Evolutionary conservation across 2,888 invertebrate genomes (phyloP).

Genomic region (Poecilus cupreus): DNA sequence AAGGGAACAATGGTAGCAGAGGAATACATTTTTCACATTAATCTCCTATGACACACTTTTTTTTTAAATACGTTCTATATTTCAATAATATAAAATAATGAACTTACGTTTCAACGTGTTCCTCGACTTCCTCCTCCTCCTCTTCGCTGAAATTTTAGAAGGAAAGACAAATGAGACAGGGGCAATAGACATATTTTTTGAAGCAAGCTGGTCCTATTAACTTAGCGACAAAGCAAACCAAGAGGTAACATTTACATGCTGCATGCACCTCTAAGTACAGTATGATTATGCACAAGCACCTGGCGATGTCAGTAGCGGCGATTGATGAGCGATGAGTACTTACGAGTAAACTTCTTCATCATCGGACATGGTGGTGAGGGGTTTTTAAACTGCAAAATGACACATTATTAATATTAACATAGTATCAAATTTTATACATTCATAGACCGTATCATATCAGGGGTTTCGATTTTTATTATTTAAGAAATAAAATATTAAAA

Average conservation of each 20-base stretch:
- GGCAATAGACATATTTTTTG: slow-evolving; percentile 16
- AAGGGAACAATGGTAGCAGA: too few relatives aligned
- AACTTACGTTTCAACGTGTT: slow-evolving; percentile 86
- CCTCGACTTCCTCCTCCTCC: slow-evolving; percentile 86
- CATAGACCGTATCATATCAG: too few relatives aligned
- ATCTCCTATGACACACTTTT: too few relatives aligned
- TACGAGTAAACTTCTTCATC: slow-evolving; percentile 95
- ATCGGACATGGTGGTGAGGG: slow-evolving; percentile 90
- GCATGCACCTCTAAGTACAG: slow-evolving; percentile 34
- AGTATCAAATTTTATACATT: too few relatives aligned
- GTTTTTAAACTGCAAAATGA: slow-evolving; percentile 74
- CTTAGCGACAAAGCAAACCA: slow-evolving; percentile 62
- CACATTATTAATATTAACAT: slow-evolving; percentile 14
- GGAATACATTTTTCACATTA: too few relatives aligned
- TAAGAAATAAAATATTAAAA: too few relatives aligned
- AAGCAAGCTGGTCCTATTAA: slow-evolving; percentile 45
- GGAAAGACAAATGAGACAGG: slow-evolving; percentile 61
- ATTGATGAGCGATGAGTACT: slow-evolving; percentile 74
- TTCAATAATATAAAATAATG: slow-evolving; percentile 37
- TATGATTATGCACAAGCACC: slow-evolving; percentile 60
- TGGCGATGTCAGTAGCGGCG: slow-evolving; percentile 56
- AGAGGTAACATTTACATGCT: slow-evolving; percentile 55
- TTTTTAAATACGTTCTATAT: too few relatives aligned
- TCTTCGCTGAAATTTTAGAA: slow-evolving; percentile 75
- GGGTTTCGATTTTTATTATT: too few relatives aligned